Conservation (phyloP, 2,888 invertebrate species). For the Lamellibrachia satsuma region DNA sequence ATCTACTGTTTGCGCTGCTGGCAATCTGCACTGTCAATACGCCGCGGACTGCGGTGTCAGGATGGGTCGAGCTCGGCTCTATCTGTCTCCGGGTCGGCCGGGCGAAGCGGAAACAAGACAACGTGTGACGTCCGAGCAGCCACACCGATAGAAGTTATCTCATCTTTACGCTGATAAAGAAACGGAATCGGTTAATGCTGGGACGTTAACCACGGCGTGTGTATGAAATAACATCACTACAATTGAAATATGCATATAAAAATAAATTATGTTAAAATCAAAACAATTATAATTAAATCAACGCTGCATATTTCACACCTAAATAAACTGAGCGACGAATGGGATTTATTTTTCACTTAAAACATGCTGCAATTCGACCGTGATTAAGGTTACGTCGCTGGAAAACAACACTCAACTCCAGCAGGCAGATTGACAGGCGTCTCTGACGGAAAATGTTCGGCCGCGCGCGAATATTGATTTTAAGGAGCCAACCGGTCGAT, state of each 20-base stretch:
- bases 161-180: not conserved
- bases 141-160: not conserved
- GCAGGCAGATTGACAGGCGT: not conserved
- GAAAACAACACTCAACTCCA: not conserved
- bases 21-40: not conserved
- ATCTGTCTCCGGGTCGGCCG: not conserved
- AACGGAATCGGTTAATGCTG: no score
- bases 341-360: not conserved
- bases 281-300: no score
- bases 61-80: not conserved
- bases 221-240: no score
- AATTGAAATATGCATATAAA: no score
- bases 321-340: not conserved
- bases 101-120: not conserved
- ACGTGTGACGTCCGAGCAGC: not conserved
- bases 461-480: not conserved
- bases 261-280: no score
- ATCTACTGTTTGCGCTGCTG: not conserved
- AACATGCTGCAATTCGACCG: not conserved
- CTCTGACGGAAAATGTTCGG: not conserved
- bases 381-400: not conserved
- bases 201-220: no score
- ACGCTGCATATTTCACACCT: not conserved
- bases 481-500: not conserved
- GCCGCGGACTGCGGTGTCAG: not conserved